Evolutionary conservation across 2,113 vertebrate genomes (phyloP).

Genomic region (Empidonax alnorum): DNA sequence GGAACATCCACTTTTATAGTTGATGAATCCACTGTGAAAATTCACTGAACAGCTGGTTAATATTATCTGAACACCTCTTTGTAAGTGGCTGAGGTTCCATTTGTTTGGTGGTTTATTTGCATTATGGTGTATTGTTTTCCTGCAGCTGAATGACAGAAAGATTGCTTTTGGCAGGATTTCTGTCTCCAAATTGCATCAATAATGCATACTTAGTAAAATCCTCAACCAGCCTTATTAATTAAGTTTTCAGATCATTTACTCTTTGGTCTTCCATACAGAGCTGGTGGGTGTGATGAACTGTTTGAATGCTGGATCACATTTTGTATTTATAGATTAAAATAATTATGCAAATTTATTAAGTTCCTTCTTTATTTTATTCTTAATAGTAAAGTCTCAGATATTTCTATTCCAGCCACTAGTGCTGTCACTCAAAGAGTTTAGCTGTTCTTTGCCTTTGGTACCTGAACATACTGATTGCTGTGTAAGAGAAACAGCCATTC

Average conservation of each 20-base stretch:
- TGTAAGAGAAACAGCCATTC: conserved; percentile 10
- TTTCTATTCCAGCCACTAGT: neutral
- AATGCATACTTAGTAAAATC: conserved; percentile 27
- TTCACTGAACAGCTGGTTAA: neutral
- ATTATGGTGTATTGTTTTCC: neutral
- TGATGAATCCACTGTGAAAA: neutral
- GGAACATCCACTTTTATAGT: neutral
- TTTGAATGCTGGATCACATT: conserved; percentile 26
- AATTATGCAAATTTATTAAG: neutral
- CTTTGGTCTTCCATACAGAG: neutral
- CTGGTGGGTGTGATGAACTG: neutral
- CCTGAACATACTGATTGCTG: neutral
- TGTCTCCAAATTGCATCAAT: conserved; percentile 9
- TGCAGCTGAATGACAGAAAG: neutral
- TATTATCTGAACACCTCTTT: neutral
- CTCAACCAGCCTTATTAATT: neutral
- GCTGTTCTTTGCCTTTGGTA: neutral
- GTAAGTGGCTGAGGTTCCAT: neutral
- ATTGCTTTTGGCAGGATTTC: conserved; percentile 15
- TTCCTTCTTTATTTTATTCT: neutral
- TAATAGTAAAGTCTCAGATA: neutral
- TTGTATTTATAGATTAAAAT: conserved; percentile 47
- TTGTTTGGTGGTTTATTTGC: neutral
- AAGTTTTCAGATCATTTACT: conserved; percentile 7
- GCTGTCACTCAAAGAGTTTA: neutral